Base-by-base conservation (phyloP, 2,113 vertebrate genomes). In the Argyrosomus japonicus region DNA sequence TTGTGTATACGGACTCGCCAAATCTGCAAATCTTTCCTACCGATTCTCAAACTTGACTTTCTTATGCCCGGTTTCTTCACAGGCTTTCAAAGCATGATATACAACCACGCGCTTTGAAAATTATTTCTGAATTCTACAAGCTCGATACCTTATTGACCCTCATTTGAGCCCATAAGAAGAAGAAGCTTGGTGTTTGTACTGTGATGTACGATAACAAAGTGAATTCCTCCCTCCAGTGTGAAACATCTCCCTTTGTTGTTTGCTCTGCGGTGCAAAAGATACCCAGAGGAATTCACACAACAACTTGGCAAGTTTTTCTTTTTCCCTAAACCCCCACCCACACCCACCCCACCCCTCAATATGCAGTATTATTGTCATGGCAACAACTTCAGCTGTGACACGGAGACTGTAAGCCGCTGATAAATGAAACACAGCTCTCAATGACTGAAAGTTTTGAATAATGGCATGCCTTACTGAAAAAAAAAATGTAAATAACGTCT, bases 391-490 rank as follows among this genome's bases (percentile, higher is more conserved):
- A 81, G 70, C 68, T 29, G 61, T 83, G 70, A 74, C 56, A 78
- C 29, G 3, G 64, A 89, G 48, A 82, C 74, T 74, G 53, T 60
- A 75, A 63, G 63, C 83, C 72, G 61, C 79, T 75, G 82, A 83
- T 78, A 82, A 84, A 84, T 43, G 27, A 77, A 75, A 62, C 53
- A 27, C 71, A 65, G 64, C 75, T 56, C 48, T 72, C 10, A 15
- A 27, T 48, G 56, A 61, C 12, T 63, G 43, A 72, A 81, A 56
- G 62, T 68, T 79, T 77, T 73, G 58, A 83, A 71, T 60, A 89
- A 84, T 62, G 74, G 92, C 93, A 93, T 93, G 91, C 94, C 93
- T 94, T 93, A 93, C 75, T 68, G 62, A 8, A 51, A 58, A 71
- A 43, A 45, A 6, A 86, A 82, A 5, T 87, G 75, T 82, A 87